Evolutionary conservation across 2,797 vertebrate species (phyloP).

Genomic region (Melanotaenia nigrans): DNA sequence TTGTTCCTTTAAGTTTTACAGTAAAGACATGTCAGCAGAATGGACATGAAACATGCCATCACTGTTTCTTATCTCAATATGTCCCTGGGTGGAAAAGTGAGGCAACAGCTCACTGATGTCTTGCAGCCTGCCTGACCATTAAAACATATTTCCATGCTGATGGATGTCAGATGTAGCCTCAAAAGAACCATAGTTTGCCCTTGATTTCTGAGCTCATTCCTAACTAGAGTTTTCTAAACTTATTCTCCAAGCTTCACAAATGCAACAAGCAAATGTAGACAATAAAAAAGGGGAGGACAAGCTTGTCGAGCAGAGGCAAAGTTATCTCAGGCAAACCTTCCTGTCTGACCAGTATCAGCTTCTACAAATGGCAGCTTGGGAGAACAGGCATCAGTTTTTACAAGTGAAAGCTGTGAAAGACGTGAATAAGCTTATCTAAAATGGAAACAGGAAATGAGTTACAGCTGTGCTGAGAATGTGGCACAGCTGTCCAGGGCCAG

Average conservation of each 20-base stretch:
- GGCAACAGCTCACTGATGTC: slow-evolving; percentile 82
- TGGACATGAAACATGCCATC: slow-evolving; percentile 79
- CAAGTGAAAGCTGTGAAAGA: slow-evolving; percentile 79
- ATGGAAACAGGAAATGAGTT: slow-evolving; percentile 83
- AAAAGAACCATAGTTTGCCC: slow-evolving; percentile 60
- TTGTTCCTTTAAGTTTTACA: slow-evolving; percentile 74
- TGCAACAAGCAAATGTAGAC: slow-evolving; percentile 48
- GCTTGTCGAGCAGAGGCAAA: slow-evolving; percentile 22
- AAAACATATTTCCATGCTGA: slow-evolving; percentile 82
- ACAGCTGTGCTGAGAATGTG: slow-evolving; percentile 83
- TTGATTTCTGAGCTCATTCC: slow-evolving; percentile 71
- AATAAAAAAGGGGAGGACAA: slow-evolving; percentile 38
- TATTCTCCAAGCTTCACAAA: slow-evolving; percentile 53
- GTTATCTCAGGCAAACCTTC: slow-evolving; percentile 57
- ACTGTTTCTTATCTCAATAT: slow-evolving; percentile 81
- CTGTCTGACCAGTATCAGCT: slow-evolving; percentile 52
- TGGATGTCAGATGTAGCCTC: slow-evolving; percentile 79
- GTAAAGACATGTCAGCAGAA: slow-evolving; percentile 73
- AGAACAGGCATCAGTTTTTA: slow-evolving; percentile 63
- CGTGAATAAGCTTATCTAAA: slow-evolving; percentile 77
- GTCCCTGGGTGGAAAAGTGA: slow-evolving; percentile 80
- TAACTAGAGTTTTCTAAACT: slow-evolving; percentile 64
- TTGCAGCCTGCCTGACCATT: slow-evolving; percentile 82
- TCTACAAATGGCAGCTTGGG: slow-evolving; percentile 50
- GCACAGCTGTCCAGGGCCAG: slow-evolving; percentile 77